Percentiles rank a stretch among this genome's conserved stretches.
Conservation (phyloP, 2,888 invertebrate species). For the Zaprionus obscuricornis region DNA sequence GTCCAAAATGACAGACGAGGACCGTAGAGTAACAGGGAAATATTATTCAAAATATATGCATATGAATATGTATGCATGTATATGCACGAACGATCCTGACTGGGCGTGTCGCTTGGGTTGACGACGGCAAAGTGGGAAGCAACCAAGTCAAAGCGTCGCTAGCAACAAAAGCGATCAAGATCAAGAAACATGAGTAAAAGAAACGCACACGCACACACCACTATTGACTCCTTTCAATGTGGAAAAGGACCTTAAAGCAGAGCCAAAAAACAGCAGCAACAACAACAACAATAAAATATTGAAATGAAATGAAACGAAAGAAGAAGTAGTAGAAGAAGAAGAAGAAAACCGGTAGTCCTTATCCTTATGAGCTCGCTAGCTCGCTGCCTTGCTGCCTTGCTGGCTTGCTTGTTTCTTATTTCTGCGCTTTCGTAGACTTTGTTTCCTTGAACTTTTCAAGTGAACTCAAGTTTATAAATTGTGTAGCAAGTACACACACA, state of each 20-base stretch:
- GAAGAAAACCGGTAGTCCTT: constrained; percentile 59
- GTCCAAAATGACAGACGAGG: too few relatives aligned
- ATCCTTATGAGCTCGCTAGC: constrained; percentile 26
- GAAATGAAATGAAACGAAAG: background rate
- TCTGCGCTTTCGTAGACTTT: constrained; percentile 38
- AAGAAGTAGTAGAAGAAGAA: too few relatives aligned
- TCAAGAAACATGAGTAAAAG: constrained; percentile 12
- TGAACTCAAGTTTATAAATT: constrained; percentile 79
- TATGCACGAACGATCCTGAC: background rate
- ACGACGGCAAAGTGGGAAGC: constrained; percentile 67
- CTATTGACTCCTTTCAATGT: constrained; percentile 51
- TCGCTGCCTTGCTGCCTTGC: too few relatives aligned
- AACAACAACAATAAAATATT: background rate
- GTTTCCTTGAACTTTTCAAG: constrained; percentile 76
- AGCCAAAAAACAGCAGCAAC: constrained; percentile 14
- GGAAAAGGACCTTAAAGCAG: constrained; percentile 42
- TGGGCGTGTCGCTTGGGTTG: constrained; percentile 41
- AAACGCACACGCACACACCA: constrained; percentile 26
- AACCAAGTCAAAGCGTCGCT: constrained; percentile 72
- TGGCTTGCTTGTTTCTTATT: too few relatives aligned
- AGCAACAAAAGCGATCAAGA: constrained; percentile 45
- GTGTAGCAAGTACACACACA: constrained; percentile 68
- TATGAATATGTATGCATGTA: background rate
- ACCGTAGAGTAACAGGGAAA: too few relatives aligned
- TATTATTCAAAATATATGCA: constrained; percentile 2